Base-by-base conservation (phyloP, 2,888 invertebrate species). In the Subacronicta megacephala region DNA sequence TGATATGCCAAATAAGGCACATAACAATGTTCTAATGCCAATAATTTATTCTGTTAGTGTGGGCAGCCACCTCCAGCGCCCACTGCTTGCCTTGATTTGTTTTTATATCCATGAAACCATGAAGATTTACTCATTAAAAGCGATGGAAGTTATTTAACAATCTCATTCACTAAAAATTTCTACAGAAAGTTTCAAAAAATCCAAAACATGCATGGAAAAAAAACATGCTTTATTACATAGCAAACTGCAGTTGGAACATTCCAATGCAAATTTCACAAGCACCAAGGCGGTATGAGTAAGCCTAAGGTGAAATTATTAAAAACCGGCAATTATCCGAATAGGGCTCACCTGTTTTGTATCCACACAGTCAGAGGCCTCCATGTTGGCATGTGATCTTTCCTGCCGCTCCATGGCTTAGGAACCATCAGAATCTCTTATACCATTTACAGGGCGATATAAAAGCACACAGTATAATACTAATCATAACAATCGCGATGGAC, bases 331-430 rank as follows among this genome's bases (percentile, higher is more conserved):
- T 88, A 83, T 63, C 71, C 62, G 76, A 76, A 75, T 78, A 74
- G 78, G 77, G 75, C 93, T 94, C 95, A 96, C 96, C 95, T 95
- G 95, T 95, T 95, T 95, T 74, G 95, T 95, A 84, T 95, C 95
- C 91, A 95, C 95, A 83, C 93, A 94, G 88, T 95, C 95, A 78
- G 92, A 90, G 82, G 94, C 90, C 92, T 96, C 95, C 95, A 95
- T 95, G 90, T 95, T 95, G 88, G 90, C 89, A 86, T 93, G 90
- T 89, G 92, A 89, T 88, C 92, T 88, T 82, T 92, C 92, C 88
- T 89, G 89, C 87, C 90, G 87, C 85, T 92, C 90, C 93, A 94
- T 93, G 80, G 79, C 85, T 84, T 90, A 83, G 91, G 83, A 90
- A 90, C 90, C 94, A 94, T 94, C 90, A 94, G 94, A 94, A 93